Percentiles rank a stretch among this genome's conserved stretches.
phyloP scores from a whole-genome alignment of 2,888 invertebrate species.

The Suillia variegata region DNA sequence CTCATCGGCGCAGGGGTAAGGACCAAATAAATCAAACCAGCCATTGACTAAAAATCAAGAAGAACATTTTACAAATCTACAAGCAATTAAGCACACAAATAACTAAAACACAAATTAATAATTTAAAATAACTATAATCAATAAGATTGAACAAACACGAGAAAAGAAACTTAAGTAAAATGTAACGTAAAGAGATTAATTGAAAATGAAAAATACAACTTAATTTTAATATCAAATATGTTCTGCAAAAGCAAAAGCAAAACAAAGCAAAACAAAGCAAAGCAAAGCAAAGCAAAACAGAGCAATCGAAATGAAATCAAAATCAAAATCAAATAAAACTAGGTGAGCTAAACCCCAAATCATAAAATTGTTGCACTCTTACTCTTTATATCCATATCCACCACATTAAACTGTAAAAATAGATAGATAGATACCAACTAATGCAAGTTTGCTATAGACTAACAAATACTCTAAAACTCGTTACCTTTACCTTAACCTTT shows the following conservation, averaged over 20 bases:
- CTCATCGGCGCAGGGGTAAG: constrained; percentile 91
- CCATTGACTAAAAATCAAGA: constrained; percentile 32
- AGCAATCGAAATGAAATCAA: constrained; percentile 36
- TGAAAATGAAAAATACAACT: constrained; percentile 36
- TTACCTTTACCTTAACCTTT: too few relatives aligned
- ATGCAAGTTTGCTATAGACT: too few relatives aligned
- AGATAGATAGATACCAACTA: neutral
- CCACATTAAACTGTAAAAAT: constrained; percentile 5
- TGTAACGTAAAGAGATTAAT: constrained; percentile 26
- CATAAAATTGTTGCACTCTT: constrained; percentile 35
- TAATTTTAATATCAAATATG: constrained; percentile 46
- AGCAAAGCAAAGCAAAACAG: constrained; percentile 14
- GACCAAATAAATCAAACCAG: constrained; percentile 40
- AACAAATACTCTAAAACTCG: too few relatives aligned
- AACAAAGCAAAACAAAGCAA: constrained; percentile 14
- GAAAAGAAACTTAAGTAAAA: constrained; percentile 17
- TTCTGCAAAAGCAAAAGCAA: too few relatives aligned
- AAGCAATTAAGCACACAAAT: constrained; percentile 29
- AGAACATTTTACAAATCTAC: constrained; percentile 24
- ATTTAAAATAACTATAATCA: constrained; percentile 22
- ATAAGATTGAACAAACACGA: too few relatives aligned
- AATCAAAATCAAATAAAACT: constrained; percentile 43
- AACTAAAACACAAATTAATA: constrained; percentile 30
- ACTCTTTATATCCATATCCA: neutral
- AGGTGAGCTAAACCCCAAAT: constrained; percentile 63